Evolutionary conservation across 37 sponge, comb jelly and placozoan genomes (phyloP).

Genomic region (Ianthella basta): DNA sequence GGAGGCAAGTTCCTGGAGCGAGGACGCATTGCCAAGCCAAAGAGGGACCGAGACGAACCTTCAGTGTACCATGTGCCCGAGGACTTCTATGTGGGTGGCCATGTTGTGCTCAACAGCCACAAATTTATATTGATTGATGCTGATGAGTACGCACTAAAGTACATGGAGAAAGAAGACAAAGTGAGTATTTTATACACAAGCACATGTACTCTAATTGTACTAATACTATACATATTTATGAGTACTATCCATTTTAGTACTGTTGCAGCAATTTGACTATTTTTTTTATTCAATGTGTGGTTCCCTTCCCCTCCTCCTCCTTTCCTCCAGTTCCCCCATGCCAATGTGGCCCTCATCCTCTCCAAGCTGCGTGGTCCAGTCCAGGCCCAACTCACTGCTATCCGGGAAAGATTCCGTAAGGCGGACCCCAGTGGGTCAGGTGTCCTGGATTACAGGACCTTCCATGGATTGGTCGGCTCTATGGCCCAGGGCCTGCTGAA

Average conservation of each 20-base stretch:
- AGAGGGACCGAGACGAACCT: constrained; percentile 32
- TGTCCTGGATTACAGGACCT: constrained; percentile 20
- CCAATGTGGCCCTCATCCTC: constrained; percentile 66
- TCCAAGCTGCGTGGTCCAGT: constrained; percentile 74
- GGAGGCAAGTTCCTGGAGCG: constrained; percentile 94
- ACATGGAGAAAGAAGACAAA: constrained; percentile 85
- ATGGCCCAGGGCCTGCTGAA: constrained; percentile 69
- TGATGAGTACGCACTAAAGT: constrained; percentile 94
- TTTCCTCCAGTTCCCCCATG: constrained; percentile 73
- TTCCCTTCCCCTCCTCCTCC: not conserved
- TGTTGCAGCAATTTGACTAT: too few species aligned
- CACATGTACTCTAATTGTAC: too few species aligned
- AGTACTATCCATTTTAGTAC: too few species aligned
- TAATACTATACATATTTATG: too few species aligned
- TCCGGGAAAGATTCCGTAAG: constrained; percentile 47
- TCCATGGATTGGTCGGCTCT: constrained; percentile 49
- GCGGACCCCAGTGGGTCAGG: constrained; percentile 51
- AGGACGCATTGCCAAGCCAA: constrained; percentile 69
- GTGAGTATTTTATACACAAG: too few species aligned
- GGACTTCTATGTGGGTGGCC: constrained; percentile 89
- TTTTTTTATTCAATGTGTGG: too few species aligned
- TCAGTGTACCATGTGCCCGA: constrained; percentile 70
- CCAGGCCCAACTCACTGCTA: constrained; percentile 15
- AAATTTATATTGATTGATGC: constrained; percentile 87
- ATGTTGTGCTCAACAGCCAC: constrained; percentile 77